Percentiles rank a stretch among this genome's conserved stretches.
These are phyloP conservation scores for Orchesellides sinensis DNA, from an alignment of 2,888 invertebrate species.

Conservation along the genomic window DNA sequence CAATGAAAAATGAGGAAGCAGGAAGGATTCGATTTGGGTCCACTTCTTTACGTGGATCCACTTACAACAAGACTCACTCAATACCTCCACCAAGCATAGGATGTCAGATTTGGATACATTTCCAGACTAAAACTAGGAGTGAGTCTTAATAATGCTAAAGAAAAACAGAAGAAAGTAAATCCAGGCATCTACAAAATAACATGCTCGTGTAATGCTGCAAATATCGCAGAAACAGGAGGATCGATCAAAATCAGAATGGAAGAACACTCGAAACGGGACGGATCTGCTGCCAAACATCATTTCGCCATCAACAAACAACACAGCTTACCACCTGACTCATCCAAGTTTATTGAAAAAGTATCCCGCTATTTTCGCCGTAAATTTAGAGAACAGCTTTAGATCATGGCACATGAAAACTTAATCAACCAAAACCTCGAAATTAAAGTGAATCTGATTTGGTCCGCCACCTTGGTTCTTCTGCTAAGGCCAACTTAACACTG, in stretches of 20 bases:
- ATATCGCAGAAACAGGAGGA: not conserved
- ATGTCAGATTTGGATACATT: conserved; percentile 8
- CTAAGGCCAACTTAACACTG: too few species aligned
- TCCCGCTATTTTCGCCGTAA: too few species aligned
- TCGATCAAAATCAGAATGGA: not conserved
- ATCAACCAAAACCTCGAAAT: too few species aligned
- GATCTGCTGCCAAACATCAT: too few species aligned
- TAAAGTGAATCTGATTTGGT: too few species aligned
- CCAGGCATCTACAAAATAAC: not conserved
- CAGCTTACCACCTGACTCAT: too few species aligned
- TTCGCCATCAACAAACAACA: too few species aligned
- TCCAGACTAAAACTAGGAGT: not conserved
- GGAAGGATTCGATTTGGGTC: not conserved
- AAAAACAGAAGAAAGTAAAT: not conserved
- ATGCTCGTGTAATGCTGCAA: not conserved
- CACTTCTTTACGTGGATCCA: conserved; percentile 25
- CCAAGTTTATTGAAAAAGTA: too few species aligned
- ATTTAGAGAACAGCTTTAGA: too few species aligned
- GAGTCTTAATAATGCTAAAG: not conserved
- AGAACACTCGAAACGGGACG: too few species aligned
- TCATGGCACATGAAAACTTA: too few species aligned
- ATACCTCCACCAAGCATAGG: not conserved
- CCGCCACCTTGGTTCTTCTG: too few species aligned
- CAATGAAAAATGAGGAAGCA: conserved; percentile 4
- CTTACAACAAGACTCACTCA: not conserved